Evolutionary conservation across 2,113 vertebrate species (phyloP), one percentile per base, ranked within the genome.

Genomic region (Grantiella picta): DNA sequence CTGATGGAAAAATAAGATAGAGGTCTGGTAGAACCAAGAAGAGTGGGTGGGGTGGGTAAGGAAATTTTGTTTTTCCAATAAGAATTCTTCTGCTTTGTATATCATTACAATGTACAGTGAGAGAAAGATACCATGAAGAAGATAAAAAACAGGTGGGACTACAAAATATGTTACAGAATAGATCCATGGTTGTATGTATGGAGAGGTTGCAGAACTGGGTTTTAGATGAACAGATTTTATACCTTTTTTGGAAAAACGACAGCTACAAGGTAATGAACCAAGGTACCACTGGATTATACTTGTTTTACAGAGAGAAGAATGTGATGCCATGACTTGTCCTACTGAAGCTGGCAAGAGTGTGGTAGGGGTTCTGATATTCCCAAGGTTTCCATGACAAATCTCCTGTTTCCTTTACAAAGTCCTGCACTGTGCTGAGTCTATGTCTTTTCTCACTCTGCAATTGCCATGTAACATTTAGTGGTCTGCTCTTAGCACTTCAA

Each of bases 401-500:
- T 47, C 5, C 6, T 11, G 8, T 80, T 83, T 50, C 35, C 33
- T 75, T 83, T 63, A 57, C 7, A 24, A 73, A 73, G 38, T 69
- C 47, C 68, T 82, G 25, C 22, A 28, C 38, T 38, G 9, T 5
- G 2, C 33, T 33, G 25, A 50, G 27, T 50, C 50, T 17, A 5
- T 54, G 6, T 19, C 12, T 81, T 86, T 86, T 88, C 68, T 92
- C 79, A 68, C 50, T 83, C 35, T 42, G 38, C 4, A 8, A 61
- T 64, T 84, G n/a, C 24, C 65, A 5, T 49, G 44, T 53, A 92
- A 44, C 61, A 45, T 52, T 91, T 59, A 27, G 68, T 75, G 69
- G 40, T 68, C 69, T 68, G n/a, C 71, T 80, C 42, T 83, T 92
- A 92, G 72, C 60, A 69, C 80, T 88, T 93, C 69, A 89, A 86